A percentile compares a stretch with the other conserved stretches of the same genome.
These are phyloP conservation scores for Kryptopterus vitreolus DNA, from an alignment of 2,797 vertebrate genomes.

Conservation along the genomic window DNA sequence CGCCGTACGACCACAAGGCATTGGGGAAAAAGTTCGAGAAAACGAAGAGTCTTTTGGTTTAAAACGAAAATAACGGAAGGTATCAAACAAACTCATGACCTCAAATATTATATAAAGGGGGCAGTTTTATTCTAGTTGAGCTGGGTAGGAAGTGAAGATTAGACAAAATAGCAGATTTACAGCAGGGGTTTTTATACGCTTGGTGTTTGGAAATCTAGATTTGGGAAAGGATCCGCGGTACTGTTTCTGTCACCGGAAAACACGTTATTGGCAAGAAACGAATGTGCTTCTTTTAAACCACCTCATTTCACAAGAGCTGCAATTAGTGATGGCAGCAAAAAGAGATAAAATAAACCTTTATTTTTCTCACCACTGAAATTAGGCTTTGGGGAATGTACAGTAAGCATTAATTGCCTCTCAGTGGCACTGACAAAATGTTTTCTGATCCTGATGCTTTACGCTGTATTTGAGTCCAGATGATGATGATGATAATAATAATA, in stretches of 20 bases:
- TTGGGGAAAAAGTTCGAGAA: neutral
- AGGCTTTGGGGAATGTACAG: neutral
- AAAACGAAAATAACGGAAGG: neutral
- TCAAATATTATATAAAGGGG: neutral
- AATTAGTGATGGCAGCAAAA: constrained; percentile 5
- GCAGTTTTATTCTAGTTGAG: neutral
- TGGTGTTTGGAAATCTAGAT: neutral
- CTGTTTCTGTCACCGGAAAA: neutral
- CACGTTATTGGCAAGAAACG: neutral
- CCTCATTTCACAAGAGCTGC: neutral
- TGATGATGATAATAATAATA: neutral
- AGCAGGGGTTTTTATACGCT: neutral
- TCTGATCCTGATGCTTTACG: neutral
- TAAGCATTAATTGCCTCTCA: neutral
- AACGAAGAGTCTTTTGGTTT: neutral
- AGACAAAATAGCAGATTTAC: neutral
- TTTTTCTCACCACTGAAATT: neutral
- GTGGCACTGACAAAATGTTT: neutral
- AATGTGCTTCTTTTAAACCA: neutral
- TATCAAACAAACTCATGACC: constrained; percentile 2
- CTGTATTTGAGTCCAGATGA: neutral
- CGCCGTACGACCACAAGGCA: neutral
- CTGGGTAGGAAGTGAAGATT: neutral
- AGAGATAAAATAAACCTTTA: neutral
- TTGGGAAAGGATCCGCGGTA: neutral